Evolutionary conservation across 2,888 invertebrate genomes (phyloP).

Genomic region (Cephus runcator): DNA sequence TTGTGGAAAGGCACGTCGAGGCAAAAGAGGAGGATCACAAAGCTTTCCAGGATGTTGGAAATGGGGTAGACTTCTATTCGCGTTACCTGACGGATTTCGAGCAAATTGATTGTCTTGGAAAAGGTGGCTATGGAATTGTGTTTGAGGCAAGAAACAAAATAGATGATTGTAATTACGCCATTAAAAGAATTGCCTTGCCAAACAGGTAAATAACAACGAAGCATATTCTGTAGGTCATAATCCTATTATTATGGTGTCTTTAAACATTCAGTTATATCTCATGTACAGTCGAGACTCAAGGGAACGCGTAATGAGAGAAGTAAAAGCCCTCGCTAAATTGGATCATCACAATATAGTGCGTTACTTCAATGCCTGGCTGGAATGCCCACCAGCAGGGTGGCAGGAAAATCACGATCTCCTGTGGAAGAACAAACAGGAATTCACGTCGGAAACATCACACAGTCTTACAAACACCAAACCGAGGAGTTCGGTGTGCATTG

Average conservation of each 20-base stretch:
- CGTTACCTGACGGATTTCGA: slow-evolving; percentile 90
- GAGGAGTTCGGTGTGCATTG: slow-evolving; percentile 46
- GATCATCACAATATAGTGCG: slow-evolving; percentile 96
- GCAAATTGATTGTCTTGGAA: slow-evolving; percentile 81
- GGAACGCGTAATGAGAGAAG: slow-evolving; percentile 93
- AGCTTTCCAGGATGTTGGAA: slow-evolving; percentile 42
- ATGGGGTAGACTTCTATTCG: slow-evolving; percentile 50
- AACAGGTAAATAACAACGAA: slow-evolving; percentile 68
- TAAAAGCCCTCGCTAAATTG: slow-evolving; percentile 91
- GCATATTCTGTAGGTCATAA: background rate
- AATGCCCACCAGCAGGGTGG: slow-evolving; percentile 90
- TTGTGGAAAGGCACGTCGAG: slow-evolving; percentile 49
- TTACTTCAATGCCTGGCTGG: slow-evolving; percentile 96
- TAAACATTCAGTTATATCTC: slow-evolving; percentile 6
- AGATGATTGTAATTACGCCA: slow-evolving; percentile 94
- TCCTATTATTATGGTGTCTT: slow-evolving; percentile 8
- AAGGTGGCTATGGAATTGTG: slow-evolving; percentile 96
- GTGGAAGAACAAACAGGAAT: slow-evolving; percentile 65
- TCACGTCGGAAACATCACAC: slow-evolving; percentile 43
- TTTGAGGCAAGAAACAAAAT: slow-evolving; percentile 94
- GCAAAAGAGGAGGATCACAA: slow-evolving; percentile 48
- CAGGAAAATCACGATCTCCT: slow-evolving; percentile 81
- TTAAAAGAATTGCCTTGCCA: slow-evolving; percentile 92
- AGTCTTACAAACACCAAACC: slow-evolving; percentile 34
- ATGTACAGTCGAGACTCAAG: slow-evolving; percentile 78